Percentiles rank a stretch among this genome's conserved stretches.
Evolutionary conservation across 2,797 vertebrate genomes (phyloP).

Genomic region (Carcharodon carcharias): DNA sequence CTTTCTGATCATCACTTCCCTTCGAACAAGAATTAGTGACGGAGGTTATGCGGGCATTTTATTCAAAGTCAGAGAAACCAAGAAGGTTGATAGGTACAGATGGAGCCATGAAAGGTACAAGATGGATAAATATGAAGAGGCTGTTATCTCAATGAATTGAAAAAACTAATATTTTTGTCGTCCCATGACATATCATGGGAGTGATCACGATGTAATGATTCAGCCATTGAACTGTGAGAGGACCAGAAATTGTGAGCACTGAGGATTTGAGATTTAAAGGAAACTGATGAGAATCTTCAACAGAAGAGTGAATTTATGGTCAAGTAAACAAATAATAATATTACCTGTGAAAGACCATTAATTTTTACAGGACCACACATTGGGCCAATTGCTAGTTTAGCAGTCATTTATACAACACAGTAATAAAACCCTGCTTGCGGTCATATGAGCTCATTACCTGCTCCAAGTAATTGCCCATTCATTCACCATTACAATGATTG

Average conservation of each 20-base stretch:
- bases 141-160: background rate
- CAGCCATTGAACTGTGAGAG: background rate
- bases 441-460: conserved; percentile 35
- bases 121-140: background rate
- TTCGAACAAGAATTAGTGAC: background rate
- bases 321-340: conserved; percentile 29
- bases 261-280: background rate
- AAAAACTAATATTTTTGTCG: background rate
- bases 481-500: conserved; percentile 29
- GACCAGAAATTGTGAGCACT: background rate
- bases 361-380: conserved; percentile 24
- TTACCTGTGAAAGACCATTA: conserved; percentile 27
- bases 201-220: background rate
- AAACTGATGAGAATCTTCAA: background rate
- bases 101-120: background rate
- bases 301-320: background rate
- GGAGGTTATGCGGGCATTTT: background rate
- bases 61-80: background rate
- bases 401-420: conserved; percentile 31
- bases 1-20: too few relatives aligned
- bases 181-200: background rate
- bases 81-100: background rate
- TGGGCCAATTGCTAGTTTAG: background rate
- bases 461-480: conserved; percentile 32
- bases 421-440: conserved; percentile 5